Base-by-base conservation (phyloP, 2,797 vertebrate genomes). In the Enteromius treurensis region DNA sequence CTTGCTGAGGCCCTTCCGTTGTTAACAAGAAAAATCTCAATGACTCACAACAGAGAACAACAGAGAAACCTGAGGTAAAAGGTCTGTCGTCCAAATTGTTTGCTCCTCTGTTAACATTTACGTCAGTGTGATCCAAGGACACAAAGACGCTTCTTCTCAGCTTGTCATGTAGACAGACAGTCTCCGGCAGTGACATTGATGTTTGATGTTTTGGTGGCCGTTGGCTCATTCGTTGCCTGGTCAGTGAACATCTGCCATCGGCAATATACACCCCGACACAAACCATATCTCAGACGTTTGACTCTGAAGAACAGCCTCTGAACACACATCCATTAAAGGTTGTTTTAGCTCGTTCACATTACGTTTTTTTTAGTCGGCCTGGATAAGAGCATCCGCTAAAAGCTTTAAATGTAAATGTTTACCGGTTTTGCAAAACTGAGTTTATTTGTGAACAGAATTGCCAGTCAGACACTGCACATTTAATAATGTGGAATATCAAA, bases 101-200 rank as follows among this genome's bases (percentile, higher is more conserved):
- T 74, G 69, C 55, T 23, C 21, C 34, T 83, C 67, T 80, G 47
- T 80, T 79, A 55, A 74, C 62, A 80, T 84, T 74, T 53, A 4
- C 23, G 47, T 68, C 17, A 45, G n/a, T 23, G 21, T 83, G 76
- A 82, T 53, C 77, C 47, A 55, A 70, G 77, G 74, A 79, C 74
- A 84, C 37, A 58, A n/a, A 67, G 42, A 45, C 53, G 17, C 40
- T 82, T 82, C n/a, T n/a, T 79, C 21, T 70, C 19, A 51, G 62
- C 69, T 42, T 67, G 62, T 58, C 74, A 77, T 55, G 60, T 23
- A 62, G 78, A 58, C 81, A 84, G 74, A 71, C 68, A 68, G 74
- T 67, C 80, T 69, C 49, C 37, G 74, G 82, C 78, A 83, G 81
- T 87, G 84, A 83, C 68, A 77, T 5, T 77, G 60, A 83, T 81